phyloP scores from a whole-genome alignment of 1,140 invertebrate genomes.

The Lepidurus couesii region DNA sequence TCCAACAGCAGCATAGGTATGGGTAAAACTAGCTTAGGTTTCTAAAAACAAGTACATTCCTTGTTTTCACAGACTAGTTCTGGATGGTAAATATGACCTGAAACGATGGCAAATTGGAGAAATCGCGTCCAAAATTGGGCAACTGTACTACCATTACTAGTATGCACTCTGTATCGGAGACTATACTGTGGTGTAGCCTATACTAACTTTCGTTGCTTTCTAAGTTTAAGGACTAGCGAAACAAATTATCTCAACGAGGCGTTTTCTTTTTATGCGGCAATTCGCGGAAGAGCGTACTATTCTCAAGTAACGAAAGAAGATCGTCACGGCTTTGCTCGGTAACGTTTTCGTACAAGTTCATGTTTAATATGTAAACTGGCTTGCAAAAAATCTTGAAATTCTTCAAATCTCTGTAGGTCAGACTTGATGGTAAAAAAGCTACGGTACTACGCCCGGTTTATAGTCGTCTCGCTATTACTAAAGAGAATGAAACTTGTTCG shows the following conservation, averaged over 20 bases:
- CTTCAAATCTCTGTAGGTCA: slow-evolving; percentile 51
- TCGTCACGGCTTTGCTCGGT: slow-evolving; percentile 50
- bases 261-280: slow-evolving; percentile 93
- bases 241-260: slow-evolving; percentile 93
- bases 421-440: slow-evolving; percentile 97
- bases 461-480: slow-evolving; percentile 88
- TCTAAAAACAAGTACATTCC: slow-evolving; percentile 31
- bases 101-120: slow-evolving; percentile 98
- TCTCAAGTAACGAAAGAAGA: slow-evolving; percentile 89
- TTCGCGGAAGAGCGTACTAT: slow-evolving; percentile 87
- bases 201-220: slow-evolving; percentile 36
- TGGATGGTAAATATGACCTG: slow-evolving; percentile 90
- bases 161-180: slow-evolving; percentile 52
- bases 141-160: slow-evolving; percentile 99
- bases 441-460: slow-evolving; percentile 92
- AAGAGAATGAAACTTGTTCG: slow-evolving; percentile 91
- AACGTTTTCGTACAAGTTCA: background rate
- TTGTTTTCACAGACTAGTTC: slow-evolving; percentile 56
- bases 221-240: slow-evolving; percentile 85
- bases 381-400: background rate
- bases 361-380: background rate
- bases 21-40: slow-evolving; percentile 35
- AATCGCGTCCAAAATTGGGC: slow-evolving; percentile 97
- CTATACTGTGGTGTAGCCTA: slow-evolving; percentile 1
- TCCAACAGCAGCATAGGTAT: slow-evolving; percentile 91